phyloP scores from a whole-genome alignment of 2,113 vertebrate genomes.

The Salvelinus fontinalis region DNA sequence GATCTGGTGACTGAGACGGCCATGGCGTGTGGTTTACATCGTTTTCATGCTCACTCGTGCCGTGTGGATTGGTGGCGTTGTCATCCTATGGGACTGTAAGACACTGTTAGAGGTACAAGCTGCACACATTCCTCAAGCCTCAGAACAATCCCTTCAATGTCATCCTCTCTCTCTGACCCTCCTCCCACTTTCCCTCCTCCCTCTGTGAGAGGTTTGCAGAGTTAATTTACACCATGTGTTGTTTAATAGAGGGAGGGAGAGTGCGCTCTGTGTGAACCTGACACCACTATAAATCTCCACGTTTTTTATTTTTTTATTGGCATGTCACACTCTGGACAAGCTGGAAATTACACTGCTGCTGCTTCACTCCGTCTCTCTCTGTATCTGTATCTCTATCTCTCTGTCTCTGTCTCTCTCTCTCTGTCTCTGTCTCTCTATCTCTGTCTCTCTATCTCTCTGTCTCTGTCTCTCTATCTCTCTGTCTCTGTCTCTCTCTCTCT shows the following conservation, averaged over 20 bases:
- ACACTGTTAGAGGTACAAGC: too few relatives aligned
- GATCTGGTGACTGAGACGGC: too few relatives aligned
- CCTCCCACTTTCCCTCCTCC: conserved; percentile 17
- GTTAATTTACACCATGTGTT: too few relatives aligned
- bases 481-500: too few relatives aligned
- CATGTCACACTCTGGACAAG: conserved; percentile 61
- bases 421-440: not conserved
- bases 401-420: fast-evolving
- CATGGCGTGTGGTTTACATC: too few relatives aligned
- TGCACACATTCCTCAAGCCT: conserved; percentile 48
- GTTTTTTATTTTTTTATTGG: conserved; percentile 34
- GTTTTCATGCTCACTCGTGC: too few relatives aligned
- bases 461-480: conserved; percentile 34
- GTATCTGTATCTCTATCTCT: fast-evolving
- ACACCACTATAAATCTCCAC: conserved; percentile 68
- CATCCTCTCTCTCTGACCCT: conserved; percentile 32
- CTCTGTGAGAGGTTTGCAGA: not conserved
- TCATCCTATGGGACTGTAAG: too few relatives aligned
- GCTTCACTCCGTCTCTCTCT: conserved; percentile 1
- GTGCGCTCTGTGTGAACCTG: conserved; percentile 48
- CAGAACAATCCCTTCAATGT: conserved; percentile 5
- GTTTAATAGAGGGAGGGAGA: conserved; percentile 8
- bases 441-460: conserved; percentile 1
- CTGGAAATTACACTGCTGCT: too few relatives aligned
- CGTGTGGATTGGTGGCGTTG: too few relatives aligned